Evolutionary conservation across 1,140 invertebrate genomes (phyloP).

Genomic region (Drosophila kikkawai): DNA sequence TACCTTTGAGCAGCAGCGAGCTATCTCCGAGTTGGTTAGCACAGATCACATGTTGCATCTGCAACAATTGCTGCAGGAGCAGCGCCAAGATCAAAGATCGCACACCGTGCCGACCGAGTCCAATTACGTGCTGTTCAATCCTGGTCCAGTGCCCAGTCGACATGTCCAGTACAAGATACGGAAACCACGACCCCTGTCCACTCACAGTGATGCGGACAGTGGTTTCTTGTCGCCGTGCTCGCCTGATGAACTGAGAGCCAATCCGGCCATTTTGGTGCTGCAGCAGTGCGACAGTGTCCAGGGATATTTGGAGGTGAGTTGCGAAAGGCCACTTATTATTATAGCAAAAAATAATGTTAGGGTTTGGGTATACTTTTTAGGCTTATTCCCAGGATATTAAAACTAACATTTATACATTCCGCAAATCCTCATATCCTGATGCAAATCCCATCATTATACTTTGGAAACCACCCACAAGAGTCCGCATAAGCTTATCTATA

Average conservation of each 20-base stretch:
- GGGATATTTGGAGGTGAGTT: constrained; percentile 84
- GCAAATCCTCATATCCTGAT: constrained; percentile 20
- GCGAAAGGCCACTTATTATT: neutral
- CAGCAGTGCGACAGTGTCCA: constrained; percentile 84
- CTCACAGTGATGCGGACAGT: constrained; percentile 84
- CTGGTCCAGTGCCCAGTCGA: constrained; percentile 82
- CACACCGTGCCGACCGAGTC: constrained; percentile 82
- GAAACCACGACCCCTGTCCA: constrained; percentile 75
- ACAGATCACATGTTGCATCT: constrained; percentile 79
- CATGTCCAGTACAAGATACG: constrained; percentile 84
- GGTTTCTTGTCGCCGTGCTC: constrained; percentile 83
- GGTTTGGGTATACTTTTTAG: neutral
- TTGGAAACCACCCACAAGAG: constrained; percentile 1
- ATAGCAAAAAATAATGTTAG: neutral
- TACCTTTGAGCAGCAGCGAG: constrained; percentile 48
- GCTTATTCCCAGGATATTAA: constrained; percentile 17
- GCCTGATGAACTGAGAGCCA: constrained; percentile 75
- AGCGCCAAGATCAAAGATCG: constrained; percentile 63
- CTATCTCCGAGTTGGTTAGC: constrained; percentile 70
- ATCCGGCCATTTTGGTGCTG: constrained; percentile 80
- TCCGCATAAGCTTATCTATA: constrained; percentile 32
- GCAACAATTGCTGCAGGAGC: constrained; percentile 66
- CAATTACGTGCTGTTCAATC: constrained; percentile 83
- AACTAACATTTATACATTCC: constrained; percentile 10
- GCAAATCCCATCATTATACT: constrained; percentile 30